Evolutionary conservation across 1,140 invertebrate species (phyloP), one percentile per base, ranked within the genome.

Genomic region (Gryon sp.): DNA sequence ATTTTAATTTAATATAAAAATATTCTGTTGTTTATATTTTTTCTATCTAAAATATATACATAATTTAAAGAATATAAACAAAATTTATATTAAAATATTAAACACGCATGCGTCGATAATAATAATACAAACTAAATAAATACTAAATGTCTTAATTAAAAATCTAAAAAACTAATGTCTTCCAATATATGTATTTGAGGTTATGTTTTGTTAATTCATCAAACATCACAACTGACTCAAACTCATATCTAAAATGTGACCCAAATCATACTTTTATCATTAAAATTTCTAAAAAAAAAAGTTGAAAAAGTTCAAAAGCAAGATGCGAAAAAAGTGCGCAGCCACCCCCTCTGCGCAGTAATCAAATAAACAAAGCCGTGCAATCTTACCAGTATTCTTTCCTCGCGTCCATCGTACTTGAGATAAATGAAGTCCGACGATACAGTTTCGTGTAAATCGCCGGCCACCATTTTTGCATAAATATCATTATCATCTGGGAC

Each of bases 401-500:
- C 60, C 8, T 72, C 43, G 0, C n/a, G 11, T 6, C 50, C 11
- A 19, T 48, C 40, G 18, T 59, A 66, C 2, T 76, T 65, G 0
- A 79, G 14, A 16, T 76, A 79, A 43, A 68, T 68, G 24, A 19
- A 76, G 28, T 76, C 59, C 5, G 63, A 68, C 3, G 63, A 46
- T 15, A 65, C 22, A n/a, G 0, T 32, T 18, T 62, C 60, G 0
- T 65, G 45, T 9, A 57, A 19, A 6, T 69, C 53, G 6, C 24
- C 32, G n/a, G 15, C 45, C 2, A 73, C 57, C 41, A 79, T 79
- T 48, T 79, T 76, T 53, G 46, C 62, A 28, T 66, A 76, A 68
- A 76, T 65, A 72, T 76, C 68, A 69, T 75, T 79, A 36, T 79
- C 65, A 40, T 48, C 38, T 15, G 62, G 24, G 50, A 73, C 38